Base-by-base conservation (phyloP, 2,113 vertebrate genomes). In the cattle (Bos taurus) region DNA sequence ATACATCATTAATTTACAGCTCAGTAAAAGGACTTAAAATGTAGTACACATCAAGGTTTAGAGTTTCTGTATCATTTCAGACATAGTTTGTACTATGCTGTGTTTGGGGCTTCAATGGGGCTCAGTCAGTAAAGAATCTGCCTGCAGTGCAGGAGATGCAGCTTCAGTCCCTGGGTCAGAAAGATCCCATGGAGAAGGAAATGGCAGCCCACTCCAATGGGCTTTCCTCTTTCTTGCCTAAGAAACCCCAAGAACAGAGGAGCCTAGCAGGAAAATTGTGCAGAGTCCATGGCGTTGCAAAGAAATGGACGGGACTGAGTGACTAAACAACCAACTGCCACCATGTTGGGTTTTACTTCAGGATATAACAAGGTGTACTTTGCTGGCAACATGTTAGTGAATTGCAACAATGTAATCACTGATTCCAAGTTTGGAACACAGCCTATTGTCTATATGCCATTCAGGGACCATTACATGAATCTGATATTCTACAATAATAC, bases 401-500 rank as follows among this genome's bases (percentile, higher is more conserved):
- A 96, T 97, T 97, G 97, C 0, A 95, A 56, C 67, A 95, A 93
- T 74, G 81, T 36, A 96, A 98, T 87, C 67, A 80, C 88, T 88
- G 82, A 95, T 92, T 98, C 96, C 95, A 96, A 95, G 96, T 98
- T 96, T 88, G 98, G 89, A 89, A 96, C 57, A 78, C 81, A 96
- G 93, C 92, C 95, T 97, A 97, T 90, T 59, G 82, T 96, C 91
- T 48, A 2, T 0, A 60, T 71, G 94, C 83, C 88, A 74, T 86
- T 83, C 71, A 28, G 96, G 91, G 97, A 94, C 95, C 23, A 97
- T 85, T 96, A 60, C n/a, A 97, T 94, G 97, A 98, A 97, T 92
- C 71, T 94, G 86, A 91, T 64, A 56, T 98, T 98, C 96, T 96
- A 56, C 77, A 98, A 93, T 54, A 98, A 97, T 71, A 97, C 16